Percentiles rank a stretch among this genome's conserved stretches.
Conservation (phyloP, 2,888 invertebrate genomes). For the Polylopha cassiicola region DNA sequence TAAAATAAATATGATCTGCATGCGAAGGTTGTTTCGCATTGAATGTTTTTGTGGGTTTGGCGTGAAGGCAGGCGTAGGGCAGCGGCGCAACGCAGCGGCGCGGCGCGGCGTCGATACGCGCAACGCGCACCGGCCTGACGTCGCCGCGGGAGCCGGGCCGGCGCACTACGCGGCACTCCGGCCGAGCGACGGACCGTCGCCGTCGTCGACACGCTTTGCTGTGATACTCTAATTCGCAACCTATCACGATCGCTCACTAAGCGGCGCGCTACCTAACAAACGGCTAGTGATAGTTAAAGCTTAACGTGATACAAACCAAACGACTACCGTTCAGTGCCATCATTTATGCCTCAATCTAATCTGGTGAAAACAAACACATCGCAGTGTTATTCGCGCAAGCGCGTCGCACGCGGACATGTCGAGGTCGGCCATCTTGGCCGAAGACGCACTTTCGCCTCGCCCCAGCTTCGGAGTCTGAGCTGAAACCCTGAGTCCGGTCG, state of each 20-base stretch:
- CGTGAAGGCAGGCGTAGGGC: constrained; percentile 51
- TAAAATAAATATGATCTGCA: constrained; percentile 15
- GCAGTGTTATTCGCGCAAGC: constrained; percentile 66
- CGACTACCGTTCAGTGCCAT: constrained; percentile 33
- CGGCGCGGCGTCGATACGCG: constrained; percentile 57
- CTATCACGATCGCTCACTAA: constrained; percentile 29
- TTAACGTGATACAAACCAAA: constrained; percentile 27
- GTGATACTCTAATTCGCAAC: constrained; percentile 5
- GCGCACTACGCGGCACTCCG: constrained; percentile 52
- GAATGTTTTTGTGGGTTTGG: constrained; percentile 55
- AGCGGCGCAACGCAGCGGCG: constrained; percentile 40
- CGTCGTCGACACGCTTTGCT: constrained; percentile 30
- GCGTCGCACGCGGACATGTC: constrained; percentile 65
- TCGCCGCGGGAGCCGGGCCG: constrained; percentile 47
- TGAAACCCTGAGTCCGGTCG: constrained; percentile 41
- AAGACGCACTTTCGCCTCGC: constrained; percentile 74
- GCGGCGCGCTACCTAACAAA: constrained; percentile 29
- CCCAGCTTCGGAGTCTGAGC: constrained; percentile 63
- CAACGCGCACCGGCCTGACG: constrained; percentile 61
- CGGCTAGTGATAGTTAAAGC: constrained; percentile 36
- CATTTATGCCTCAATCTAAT: constrained; percentile 34
- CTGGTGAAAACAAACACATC: constrained; percentile 72
- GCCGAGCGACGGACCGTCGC: constrained; percentile 46
- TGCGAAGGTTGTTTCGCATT: constrained; percentile 46
- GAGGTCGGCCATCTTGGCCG: constrained; percentile 73